Percentiles rank a stretch among this genome's conserved stretches.
phyloP scores from a whole-genome alignment of 2,113 vertebrate genomes.

The Athene cunicularia region DNA sequence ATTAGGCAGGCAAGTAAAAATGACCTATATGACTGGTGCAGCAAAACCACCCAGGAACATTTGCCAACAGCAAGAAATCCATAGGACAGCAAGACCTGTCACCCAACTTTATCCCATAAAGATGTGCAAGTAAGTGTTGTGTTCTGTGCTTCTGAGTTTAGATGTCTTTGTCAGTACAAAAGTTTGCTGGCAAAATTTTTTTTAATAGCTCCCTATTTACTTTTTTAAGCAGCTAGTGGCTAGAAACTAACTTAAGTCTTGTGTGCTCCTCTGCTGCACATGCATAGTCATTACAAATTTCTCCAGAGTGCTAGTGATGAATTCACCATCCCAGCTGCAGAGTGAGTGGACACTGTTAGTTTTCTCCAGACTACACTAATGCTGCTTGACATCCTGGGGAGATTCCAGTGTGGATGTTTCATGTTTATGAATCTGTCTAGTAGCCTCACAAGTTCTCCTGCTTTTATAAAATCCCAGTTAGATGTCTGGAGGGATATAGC shows the following conservation, averaged over 20 bases:
- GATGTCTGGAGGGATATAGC: not conserved
- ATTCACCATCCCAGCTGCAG: not conserved
- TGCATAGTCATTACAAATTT: rapidly evolving
- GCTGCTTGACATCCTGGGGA: not conserved
- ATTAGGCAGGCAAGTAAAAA: conserved; percentile 85
- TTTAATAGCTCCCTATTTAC: not conserved
- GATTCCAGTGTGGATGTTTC: not conserved
- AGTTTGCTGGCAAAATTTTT: not conserved
- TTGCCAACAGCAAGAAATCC: conserved; percentile 76
- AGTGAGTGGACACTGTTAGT: not conserved
- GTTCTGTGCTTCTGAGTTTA: not conserved
- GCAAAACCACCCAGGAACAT: conserved; percentile 82
- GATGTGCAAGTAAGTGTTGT: conserved; percentile 73
- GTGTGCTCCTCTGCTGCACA: rapidly evolving
- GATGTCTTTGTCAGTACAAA: not conserved
- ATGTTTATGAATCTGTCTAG: not conserved
- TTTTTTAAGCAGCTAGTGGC: not conserved
- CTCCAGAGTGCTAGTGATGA: not conserved
- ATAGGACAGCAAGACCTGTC: conserved; percentile 69
- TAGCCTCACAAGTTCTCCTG: not conserved
- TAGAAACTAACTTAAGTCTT: not conserved
- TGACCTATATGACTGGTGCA: conserved; percentile 82
- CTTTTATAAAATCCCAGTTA: not conserved
- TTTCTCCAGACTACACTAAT: not conserved
- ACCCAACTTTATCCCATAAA: conserved; percentile 58